Conservation (phyloP, 2,888 invertebrate genomes). For the Andrena minutula region DNA sequence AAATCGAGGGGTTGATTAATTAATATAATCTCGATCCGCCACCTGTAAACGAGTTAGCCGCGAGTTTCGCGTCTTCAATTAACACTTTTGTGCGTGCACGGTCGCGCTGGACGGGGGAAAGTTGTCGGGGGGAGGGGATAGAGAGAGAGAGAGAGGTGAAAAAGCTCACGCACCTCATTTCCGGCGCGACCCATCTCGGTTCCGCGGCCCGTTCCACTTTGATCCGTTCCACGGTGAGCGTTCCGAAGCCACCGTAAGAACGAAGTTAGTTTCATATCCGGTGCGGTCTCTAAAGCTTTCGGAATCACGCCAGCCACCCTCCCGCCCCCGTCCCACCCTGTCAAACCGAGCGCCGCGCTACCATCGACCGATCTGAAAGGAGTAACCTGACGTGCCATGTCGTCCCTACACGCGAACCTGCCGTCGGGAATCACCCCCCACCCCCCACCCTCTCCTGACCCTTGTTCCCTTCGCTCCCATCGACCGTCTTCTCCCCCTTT, state of each 20-base stretch:
- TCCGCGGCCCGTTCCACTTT: not conserved
- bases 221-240: conserved; percentile 49
- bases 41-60: conserved; percentile 47
- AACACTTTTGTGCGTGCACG: conserved; percentile 66
- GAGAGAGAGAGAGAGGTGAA: not conserved
- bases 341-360: conserved; percentile 62
- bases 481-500: not conserved
- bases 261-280: conserved; percentile 80
- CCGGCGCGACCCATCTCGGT: conserved; percentile 19
- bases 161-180: conserved; percentile 23
- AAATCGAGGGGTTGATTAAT: conserved; percentile 74
- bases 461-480: not conserved
- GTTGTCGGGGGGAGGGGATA: not conserved
- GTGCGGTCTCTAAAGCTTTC: conserved; percentile 73
- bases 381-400: conserved; percentile 73
- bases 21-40: conserved; percentile 76
- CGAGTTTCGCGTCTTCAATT: conserved; percentile 71
- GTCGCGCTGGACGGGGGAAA: not conserved
- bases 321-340: conserved; percentile 7
- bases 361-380: conserved; percentile 74
- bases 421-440: conserved; percentile 51
- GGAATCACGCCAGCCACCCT: conserved; percentile 74
- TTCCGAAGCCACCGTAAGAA: conserved; percentile 59
- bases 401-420: conserved; percentile 72
- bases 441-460: conserved; percentile 53